These are phyloP conservation scores for Ciconia boyciana DNA, from an alignment of 2,113 vertebrate species.

Conservation along the genomic window DNA sequence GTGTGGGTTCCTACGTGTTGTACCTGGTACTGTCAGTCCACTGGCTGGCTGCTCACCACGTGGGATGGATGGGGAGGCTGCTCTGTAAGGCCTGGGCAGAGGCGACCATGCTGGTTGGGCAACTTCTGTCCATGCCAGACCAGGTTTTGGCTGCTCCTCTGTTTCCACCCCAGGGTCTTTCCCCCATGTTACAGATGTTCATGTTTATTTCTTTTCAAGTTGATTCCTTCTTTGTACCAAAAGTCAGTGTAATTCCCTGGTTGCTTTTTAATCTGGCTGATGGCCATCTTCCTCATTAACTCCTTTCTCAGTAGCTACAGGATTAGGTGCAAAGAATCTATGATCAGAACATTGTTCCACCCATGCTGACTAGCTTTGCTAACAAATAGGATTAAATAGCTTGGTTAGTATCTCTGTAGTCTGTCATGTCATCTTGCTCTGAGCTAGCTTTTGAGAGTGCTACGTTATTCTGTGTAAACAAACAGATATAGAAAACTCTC, in stretches of 20 bases:
- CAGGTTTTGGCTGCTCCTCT: not conserved
- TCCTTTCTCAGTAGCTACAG: not conserved
- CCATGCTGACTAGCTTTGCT: not conserved
- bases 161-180: not conserved
- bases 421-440: not conserved
- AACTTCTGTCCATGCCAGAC: not conserved
- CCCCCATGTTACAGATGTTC: not conserved
- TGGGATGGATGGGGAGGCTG: not conserved
- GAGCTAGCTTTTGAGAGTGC: not conserved
- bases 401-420: not conserved
- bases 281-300: not conserved
- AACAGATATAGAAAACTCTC: not conserved
- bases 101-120: fast-evolving
- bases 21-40: too few relatives aligned
- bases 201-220: not conserved
- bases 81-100: not conserved
- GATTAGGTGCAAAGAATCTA: not conserved
- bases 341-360: not conserved
- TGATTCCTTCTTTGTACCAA: not conserved
- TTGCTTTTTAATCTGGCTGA: not conserved
- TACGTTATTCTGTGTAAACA: not conserved
- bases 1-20: fast-evolving
- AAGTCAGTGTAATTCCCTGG: not conserved
- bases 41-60: fast-evolving
- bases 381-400: not conserved